Percentiles rank a stretch among this genome's conserved stretches.
These are phyloP conservation scores for Glaucomys volans DNA, from an alignment of 2,113 vertebrate species.

Conservation along the genomic window DNA sequence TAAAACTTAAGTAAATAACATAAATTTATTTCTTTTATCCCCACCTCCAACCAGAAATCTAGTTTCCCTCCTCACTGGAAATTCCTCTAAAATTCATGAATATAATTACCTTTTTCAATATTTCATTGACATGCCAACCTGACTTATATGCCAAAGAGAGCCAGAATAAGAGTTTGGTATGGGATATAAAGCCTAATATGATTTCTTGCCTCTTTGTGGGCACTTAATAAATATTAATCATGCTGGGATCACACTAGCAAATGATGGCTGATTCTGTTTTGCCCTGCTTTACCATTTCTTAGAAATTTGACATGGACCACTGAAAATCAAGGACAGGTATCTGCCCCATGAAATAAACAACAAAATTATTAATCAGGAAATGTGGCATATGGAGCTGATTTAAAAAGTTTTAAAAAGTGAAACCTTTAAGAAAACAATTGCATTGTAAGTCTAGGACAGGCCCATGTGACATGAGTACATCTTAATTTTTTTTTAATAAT, in stretches of 20 bases:
- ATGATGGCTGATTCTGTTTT: constrained; percentile 13
- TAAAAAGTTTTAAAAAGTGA: constrained; percentile 20
- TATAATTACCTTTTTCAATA: constrained; percentile 69
- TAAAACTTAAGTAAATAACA: constrained; percentile 36
- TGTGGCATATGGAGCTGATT: neutral
- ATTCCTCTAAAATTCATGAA: constrained; percentile 40
- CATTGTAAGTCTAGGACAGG: neutral
- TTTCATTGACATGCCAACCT: constrained; percentile 54
- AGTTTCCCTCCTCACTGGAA: neutral
- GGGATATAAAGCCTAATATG: constrained; percentile 29
- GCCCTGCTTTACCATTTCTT: constrained; percentile 20
- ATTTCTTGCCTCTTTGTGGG: neutral
- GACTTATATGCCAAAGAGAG: constrained; percentile 49
- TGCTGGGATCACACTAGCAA: constrained; percentile 21
- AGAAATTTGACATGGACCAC: neutral
- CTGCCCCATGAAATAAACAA: constrained; percentile 12
- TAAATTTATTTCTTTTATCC: neutral
- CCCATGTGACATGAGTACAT: neutral
- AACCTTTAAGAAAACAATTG: constrained; percentile 6
- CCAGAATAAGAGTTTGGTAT: constrained; percentile 11
- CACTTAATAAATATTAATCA: constrained; percentile 64
- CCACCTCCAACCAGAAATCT: neutral
- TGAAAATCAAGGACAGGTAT: constrained; percentile 31
- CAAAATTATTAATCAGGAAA: constrained; percentile 6
- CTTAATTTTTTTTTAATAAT: neutral